phyloP scores from a whole-genome alignment of 2,113 vertebrate species.

The Labeo rohita region DNA sequence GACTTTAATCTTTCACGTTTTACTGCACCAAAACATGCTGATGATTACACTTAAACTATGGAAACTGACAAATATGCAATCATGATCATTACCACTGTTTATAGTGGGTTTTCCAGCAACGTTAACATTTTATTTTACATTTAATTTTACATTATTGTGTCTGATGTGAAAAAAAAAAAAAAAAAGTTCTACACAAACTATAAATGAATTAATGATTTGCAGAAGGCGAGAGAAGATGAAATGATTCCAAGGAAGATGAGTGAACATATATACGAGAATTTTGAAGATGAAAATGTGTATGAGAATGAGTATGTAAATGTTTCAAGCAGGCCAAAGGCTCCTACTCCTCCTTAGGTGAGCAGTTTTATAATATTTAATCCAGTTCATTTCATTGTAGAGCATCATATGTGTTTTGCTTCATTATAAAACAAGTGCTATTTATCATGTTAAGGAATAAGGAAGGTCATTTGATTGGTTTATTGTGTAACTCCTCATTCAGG shows the following conservation, averaged over 20 bases:
- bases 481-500: not conserved
- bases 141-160: not conserved
- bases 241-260: not conserved
- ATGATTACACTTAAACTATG: not conserved
- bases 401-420: not conserved
- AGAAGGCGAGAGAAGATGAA: not conserved
- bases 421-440: not conserved
- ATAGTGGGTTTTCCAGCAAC: not conserved
- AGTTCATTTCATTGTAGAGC: not conserved
- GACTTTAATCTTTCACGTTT: not conserved
- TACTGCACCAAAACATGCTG: not conserved
- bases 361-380: not conserved
- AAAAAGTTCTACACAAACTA: slow-evolving; percentile 63
- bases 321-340: not conserved
- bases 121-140: not conserved
- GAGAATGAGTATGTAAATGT: not conserved
- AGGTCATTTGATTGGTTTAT: not conserved
- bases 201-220: not conserved
- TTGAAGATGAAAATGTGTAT: not conserved
- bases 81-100: not conserved
- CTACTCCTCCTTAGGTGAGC: slow-evolving; percentile 20
- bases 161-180: not conserved
- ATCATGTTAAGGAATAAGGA: not conserved
- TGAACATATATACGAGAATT: not conserved
- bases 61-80: not conserved